Evolutionary conservation across 2,113 vertebrate species (phyloP), one percentile per base, ranked within the genome.

Genomic region (Bufo bufo): DNA sequence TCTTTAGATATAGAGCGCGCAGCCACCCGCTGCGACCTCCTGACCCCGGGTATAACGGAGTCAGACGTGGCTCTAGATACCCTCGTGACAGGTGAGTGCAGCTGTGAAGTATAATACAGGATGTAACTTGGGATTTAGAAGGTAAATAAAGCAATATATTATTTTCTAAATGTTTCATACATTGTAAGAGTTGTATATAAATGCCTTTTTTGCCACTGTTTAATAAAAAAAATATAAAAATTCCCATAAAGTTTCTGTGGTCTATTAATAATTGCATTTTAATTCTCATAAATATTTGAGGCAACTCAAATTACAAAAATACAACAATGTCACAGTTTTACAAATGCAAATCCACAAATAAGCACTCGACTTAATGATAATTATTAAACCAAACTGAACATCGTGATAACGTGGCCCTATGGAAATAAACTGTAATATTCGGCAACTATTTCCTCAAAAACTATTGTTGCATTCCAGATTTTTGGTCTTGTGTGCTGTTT

Each of bases 291-390:
- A 75, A 75, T 20, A 75, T 75, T 9, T 75, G 45, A 75, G 43
- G 72, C 45, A 50, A 75, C 72, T 75, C 14, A 75, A 50, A 50
- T 75, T 9, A 75, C 47, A 75, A 75, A 75, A 50, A 75, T 50
- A 17, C 72, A 75, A 75, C 72, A 74, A 74, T 74, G 43, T 14
- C 71, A 33, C 17, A 75, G 47, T 49, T 50, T 75, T 75, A 50
- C 72, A 75, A 75, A 75, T 75, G 72, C 47, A 75, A 75, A 75
- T 75, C 72, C 72, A 75, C 72, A 75, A 75, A 75, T 75, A 75
- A 50, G 72, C 47, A 49, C 72, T 75, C 72, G 72, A 50, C 2
- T 45, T 75, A 75, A 75, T 75, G 47, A 75, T 50, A 75, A 75
- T 75, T 75, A 75, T 75, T 75, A 75, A 75, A 50, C 45, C 69